Evolutionary conservation across 2,888 invertebrate species (phyloP).

Genomic region (Syrphus vitripennis): DNA sequence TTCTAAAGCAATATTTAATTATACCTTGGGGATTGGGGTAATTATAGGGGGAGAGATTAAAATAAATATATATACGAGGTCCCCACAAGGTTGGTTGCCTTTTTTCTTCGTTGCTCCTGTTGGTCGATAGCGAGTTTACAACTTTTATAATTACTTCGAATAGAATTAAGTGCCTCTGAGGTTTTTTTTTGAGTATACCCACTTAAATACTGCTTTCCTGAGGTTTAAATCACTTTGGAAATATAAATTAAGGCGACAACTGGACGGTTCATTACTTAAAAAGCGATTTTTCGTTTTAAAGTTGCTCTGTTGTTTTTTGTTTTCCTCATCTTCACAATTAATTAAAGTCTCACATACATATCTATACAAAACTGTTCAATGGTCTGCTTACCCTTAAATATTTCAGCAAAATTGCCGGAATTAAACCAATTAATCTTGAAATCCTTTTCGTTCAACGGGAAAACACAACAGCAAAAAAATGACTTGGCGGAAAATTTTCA

Average conservation of each 20-base stretch:
- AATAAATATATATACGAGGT: not conserved
- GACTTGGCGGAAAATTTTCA: not conserved
- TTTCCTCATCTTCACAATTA: not conserved
- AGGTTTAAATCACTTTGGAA: not conserved
- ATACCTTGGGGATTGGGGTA: constrained; percentile 19
- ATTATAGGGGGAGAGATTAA: not conserved
- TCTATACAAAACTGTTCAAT: not conserved
- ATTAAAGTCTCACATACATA: not conserved
- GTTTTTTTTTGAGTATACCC: not conserved
- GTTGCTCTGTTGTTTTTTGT: not conserved
- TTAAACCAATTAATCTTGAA: not conserved
- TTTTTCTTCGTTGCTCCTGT: not conserved
- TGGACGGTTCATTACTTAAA: not conserved
- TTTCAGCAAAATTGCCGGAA: not conserved
- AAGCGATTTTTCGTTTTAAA: not conserved
- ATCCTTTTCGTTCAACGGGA: not conserved
- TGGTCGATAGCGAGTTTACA: not conserved
- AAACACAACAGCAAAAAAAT: not conserved
- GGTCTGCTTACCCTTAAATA: not conserved
- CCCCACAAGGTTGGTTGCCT: not conserved
- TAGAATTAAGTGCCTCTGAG: not conserved
- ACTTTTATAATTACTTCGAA: constrained; percentile 8
- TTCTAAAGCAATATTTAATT: constrained; percentile 25
- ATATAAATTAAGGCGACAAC: not conserved
- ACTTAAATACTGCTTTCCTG: not conserved